These are phyloP conservation scores for Sarcophaga caerulescens DNA, from an alignment of 2,888 invertebrate genomes.

Conservation along the genomic window DNA sequence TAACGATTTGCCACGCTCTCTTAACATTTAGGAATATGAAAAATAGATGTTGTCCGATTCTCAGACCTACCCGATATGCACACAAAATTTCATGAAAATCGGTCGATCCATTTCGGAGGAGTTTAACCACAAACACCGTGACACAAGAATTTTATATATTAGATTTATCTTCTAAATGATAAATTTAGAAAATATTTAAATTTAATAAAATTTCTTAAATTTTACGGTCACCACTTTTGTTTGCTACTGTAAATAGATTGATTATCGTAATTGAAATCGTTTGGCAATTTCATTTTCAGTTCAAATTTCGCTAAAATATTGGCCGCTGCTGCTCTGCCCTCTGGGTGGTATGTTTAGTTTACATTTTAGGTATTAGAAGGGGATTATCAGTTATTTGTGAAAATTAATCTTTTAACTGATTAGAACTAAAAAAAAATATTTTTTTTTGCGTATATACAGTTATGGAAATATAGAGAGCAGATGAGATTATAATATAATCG, in stretches of 20 bases:
- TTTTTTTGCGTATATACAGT: constrained; percentile 1
- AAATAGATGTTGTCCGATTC: too few species aligned
- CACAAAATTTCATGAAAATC: too few species aligned
- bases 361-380: not conserved
- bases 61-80: too few species aligned
- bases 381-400: constrained; percentile 12
- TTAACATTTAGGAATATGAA: too few species aligned
- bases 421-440: not conserved
- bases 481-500: not conserved
- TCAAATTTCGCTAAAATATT: constrained; percentile 1
- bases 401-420: not conserved
- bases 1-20: too few species aligned
- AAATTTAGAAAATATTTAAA: not conserved
- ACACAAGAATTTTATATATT: too few species aligned
- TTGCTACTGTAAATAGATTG: constrained; percentile 10
- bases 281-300: not conserved
- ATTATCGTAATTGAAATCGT: constrained; percentile 3
- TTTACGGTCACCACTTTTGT: not conserved
- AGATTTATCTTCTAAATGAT: not conserved
- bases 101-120: too few species aligned
- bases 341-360: constrained; percentile 11
- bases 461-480: not conserved
- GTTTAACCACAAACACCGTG: too few species aligned
- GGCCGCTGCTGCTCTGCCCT: not conserved
- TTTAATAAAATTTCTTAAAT: too few species aligned